Conservation (phyloP, 2,797 vertebrate genomes). For the Ispidina lecontei region DNA sequence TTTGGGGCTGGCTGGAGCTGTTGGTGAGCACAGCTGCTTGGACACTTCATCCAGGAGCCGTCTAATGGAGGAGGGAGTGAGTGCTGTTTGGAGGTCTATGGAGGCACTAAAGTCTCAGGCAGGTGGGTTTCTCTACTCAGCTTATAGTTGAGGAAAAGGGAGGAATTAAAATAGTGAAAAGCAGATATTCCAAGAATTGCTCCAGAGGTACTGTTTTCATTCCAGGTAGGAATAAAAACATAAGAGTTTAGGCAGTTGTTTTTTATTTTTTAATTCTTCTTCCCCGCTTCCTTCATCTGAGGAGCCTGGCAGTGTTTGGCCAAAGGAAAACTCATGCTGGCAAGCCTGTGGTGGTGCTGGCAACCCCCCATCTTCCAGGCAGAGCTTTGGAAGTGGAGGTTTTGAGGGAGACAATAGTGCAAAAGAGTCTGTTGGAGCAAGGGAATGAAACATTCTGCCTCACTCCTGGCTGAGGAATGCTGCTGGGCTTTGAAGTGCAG, state of each 20-base stretch:
- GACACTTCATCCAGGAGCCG: background rate
- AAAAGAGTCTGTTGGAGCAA: background rate
- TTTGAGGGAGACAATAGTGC: background rate
- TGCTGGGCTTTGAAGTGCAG: background rate
- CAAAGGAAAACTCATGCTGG: background rate
- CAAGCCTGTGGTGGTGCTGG: fast-evolving
- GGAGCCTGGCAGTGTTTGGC: background rate
- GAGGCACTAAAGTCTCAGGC: background rate
- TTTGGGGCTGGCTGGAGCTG: background rate
- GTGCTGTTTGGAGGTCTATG: fast-evolving
- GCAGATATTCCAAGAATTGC: background rate
- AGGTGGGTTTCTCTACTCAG: background rate
- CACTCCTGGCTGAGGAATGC: background rate
- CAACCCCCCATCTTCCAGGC: background rate
- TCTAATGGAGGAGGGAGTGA: background rate
- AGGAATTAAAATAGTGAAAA: background rate
- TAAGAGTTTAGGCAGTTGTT: background rate
- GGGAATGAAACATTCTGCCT: background rate
- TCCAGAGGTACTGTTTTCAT: background rate
- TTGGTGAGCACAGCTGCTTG: background rate
- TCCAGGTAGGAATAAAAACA: background rate
- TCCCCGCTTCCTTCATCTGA: background rate
- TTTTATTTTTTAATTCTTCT: background rate
- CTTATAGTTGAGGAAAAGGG: background rate
- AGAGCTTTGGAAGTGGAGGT: background rate